phyloP scores from a whole-genome alignment of 2,797 vertebrate species.

The Enteromius fasciolatus region DNA sequence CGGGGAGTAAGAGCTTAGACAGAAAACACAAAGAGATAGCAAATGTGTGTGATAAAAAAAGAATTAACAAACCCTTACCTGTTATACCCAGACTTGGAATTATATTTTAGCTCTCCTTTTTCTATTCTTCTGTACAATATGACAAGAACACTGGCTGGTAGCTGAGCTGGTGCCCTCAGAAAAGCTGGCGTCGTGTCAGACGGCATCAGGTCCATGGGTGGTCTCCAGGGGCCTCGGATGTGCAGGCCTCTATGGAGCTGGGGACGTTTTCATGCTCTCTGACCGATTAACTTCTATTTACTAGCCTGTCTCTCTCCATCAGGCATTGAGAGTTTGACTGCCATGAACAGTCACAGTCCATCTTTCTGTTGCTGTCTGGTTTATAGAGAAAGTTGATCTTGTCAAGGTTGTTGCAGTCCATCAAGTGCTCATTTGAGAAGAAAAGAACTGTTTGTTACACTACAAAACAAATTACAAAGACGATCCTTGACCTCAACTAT shows the following conservation, averaged over 20 bases:
- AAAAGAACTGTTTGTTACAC: not conserved
- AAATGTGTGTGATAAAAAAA: constrained; percentile 3
- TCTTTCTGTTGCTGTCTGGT: constrained; percentile 61
- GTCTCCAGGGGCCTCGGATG: constrained; percentile 19
- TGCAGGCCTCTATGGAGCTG: constrained; percentile 25
- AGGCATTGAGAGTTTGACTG: constrained; percentile 65
- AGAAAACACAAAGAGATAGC: constrained; percentile 20
- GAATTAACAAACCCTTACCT: not conserved
- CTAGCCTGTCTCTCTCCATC: constrained; percentile 74
- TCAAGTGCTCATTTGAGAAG: not conserved
- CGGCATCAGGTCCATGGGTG: constrained; percentile 19
- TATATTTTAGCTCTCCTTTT: not conserved
- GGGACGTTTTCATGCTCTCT: constrained; percentile 73
- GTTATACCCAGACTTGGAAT: constrained; percentile 20
- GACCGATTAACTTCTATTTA: constrained; percentile 79
- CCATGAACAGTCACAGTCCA: constrained; percentile 59
- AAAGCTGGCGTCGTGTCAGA: constrained; percentile 27
- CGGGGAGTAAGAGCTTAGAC: constrained; percentile 28
- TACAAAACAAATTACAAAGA: not conserved
- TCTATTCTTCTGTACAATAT: not conserved
- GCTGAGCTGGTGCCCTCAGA: constrained; percentile 9
- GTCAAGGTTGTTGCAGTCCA: not conserved
- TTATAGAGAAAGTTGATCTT: constrained; percentile 30
- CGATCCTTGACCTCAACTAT: not conserved
- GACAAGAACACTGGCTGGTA: not conserved